These are phyloP conservation scores for Trematocara caparti DNA, from an alignment of 2,797 vertebrate species.

Conservation along the genomic window DNA sequence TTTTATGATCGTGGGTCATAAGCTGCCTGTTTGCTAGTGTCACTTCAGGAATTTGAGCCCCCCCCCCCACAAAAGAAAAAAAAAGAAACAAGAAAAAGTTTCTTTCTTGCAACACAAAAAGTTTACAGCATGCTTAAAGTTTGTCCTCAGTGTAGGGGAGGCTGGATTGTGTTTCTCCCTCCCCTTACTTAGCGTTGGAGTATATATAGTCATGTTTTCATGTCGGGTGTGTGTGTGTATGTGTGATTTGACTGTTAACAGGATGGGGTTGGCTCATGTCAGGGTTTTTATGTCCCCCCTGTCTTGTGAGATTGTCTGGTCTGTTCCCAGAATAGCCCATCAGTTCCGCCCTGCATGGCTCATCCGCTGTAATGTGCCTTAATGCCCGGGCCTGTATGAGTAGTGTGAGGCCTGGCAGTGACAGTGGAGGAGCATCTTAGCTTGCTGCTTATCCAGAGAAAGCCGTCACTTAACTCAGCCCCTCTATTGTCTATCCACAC, in stretches of 20 bases:
- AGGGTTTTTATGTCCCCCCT: slow-evolving; percentile 75
- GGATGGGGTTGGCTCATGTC: slow-evolving; percentile 72
- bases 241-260: slow-evolving; percentile 75
- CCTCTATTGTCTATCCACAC: slow-evolving; percentile 71
- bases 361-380: slow-evolving; percentile 79
- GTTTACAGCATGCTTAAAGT: slow-evolving; percentile 41
- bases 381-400: slow-evolving; percentile 74
- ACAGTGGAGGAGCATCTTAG: slow-evolving; percentile 76
- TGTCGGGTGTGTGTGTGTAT: slow-evolving; percentile 62
- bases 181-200: slow-evolving; percentile 49
- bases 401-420: slow-evolving; percentile 72
- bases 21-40: slow-evolving; percentile 50
- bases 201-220: slow-evolving; percentile 70
- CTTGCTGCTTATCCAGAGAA: slow-evolving; percentile 77
- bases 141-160: slow-evolving; percentile 14
- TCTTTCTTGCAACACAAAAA: slow-evolving; percentile 39
- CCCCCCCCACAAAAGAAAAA: fast-evolving
- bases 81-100: background rate
- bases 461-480: slow-evolving; percentile 77
- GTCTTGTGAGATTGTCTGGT: slow-evolving; percentile 75
- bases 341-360: slow-evolving; percentile 76
- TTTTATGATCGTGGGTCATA: slow-evolving; percentile 73
- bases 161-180: slow-evolving; percentile 25
- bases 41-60: slow-evolving; percentile 46
- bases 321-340: slow-evolving; percentile 78